A percentile compares a stretch with the other conserved stretches of the same genome.
Evolutionary conservation across 2,888 invertebrate genomes (phyloP).

Genomic region (Meghimatium bilineatum): DNA sequence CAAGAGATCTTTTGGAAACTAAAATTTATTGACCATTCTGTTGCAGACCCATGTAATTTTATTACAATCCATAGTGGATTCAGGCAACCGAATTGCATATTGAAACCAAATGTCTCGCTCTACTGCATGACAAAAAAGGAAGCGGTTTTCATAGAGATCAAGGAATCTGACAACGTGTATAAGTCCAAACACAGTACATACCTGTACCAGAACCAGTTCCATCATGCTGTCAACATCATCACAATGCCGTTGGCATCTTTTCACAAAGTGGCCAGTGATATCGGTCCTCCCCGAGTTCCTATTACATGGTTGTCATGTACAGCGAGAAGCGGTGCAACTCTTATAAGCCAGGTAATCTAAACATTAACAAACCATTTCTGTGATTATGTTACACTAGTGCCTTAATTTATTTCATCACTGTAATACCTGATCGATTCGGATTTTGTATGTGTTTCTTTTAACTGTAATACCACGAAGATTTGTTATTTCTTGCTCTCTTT

Average conservation of each 20-base stretch:
- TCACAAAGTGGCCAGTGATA: constrained; percentile 69
- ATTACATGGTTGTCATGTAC: constrained; percentile 69
- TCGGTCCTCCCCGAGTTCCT: constrained; percentile 68
- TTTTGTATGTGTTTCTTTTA: no score
- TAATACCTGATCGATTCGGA: no score
- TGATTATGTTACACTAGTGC: background rate
- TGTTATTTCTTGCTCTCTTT: no score
- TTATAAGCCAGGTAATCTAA: constrained; percentile 64
- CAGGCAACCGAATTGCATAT: constrained; percentile 68
- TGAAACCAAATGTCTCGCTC: constrained; percentile 67
- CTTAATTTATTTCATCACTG: no score
- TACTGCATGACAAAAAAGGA: constrained; percentile 68
- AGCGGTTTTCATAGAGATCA: constrained; percentile 69
- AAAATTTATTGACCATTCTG: constrained; percentile 61
- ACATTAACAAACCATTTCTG: background rate
- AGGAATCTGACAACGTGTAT: constrained; percentile 62
- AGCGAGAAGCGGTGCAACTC: constrained; percentile 68
- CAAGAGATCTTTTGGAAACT: constrained; percentile 68
- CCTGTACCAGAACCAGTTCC: constrained; percentile 67
- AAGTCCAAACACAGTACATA: constrained; percentile 53
- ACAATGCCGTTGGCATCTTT: constrained; percentile 71
- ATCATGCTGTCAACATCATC: constrained; percentile 64
- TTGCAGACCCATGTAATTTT: constrained; percentile 67
- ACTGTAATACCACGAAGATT: no score
- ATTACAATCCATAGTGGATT: constrained; percentile 68